A percentile compares a stretch with the other conserved stretches of the same genome.
phyloP scores from a whole-genome alignment of 2,797 vertebrate species.

The Nyctalus aviator region DNA sequence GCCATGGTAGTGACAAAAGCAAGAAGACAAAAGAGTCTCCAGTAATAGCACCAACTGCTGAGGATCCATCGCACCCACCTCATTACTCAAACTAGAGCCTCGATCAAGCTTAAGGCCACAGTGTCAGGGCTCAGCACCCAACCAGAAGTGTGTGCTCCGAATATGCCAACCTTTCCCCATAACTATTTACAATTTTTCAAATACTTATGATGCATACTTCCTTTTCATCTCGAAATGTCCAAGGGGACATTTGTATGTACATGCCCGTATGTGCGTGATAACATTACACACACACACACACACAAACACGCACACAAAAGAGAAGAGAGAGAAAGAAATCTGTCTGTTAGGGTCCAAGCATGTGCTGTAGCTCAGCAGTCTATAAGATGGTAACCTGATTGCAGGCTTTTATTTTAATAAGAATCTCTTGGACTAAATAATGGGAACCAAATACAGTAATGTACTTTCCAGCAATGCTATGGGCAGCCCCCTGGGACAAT shows the following conservation, averaged over 20 bases:
- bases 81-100: rapidly evolving
- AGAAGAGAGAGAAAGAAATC: slow-evolving; percentile 16
- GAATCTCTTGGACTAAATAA: slow-evolving; percentile 82
- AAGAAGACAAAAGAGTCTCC: background rate
- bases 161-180: background rate
- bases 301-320: background rate
- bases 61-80: rapidly evolving
- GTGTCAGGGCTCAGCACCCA: background rate
- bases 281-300: background rate
- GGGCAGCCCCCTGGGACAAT: slow-evolving; percentile 86
- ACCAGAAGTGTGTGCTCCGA: background rate
- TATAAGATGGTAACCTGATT: slow-evolving; percentile 81
- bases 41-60: rapidly evolving
- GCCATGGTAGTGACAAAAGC: background rate
- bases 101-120: rapidly evolving
- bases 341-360: slow-evolving; percentile 18
- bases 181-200: background rate
- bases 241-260: background rate
- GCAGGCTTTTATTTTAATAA: slow-evolving; percentile 82
- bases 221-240: slow-evolving; percentile 48
- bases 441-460: slow-evolving; percentile 75
- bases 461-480: slow-evolving; percentile 82
- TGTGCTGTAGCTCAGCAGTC: background rate
- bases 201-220: background rate
- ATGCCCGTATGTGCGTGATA: background rate